Conservation (phyloP, 2,113 vertebrate species). For the Podilymbus podiceps region DNA sequence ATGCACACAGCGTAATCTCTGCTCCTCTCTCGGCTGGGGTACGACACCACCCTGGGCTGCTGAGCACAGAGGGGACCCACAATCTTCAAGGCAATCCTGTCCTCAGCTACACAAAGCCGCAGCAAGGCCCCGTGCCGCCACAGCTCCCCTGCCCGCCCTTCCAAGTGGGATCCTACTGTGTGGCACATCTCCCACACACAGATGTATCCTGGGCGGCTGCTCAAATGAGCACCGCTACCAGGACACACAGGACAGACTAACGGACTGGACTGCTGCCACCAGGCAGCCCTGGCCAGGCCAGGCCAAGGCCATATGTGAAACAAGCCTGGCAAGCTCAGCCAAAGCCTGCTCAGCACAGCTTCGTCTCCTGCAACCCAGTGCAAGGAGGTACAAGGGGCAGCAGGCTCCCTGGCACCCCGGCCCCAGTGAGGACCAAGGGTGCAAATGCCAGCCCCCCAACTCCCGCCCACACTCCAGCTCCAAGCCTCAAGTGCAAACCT, state of each 20-base stretch:
- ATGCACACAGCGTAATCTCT: too few species aligned
- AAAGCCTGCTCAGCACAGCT: not conserved
- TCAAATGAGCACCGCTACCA: not conserved
- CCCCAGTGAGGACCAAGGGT: not conserved
- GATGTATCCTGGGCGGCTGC: not conserved
- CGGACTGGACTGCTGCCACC: not conserved
- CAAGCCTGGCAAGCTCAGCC: not conserved
- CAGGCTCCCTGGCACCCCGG: not conserved
- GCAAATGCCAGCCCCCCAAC: not conserved
- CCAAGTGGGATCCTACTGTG: not conserved
- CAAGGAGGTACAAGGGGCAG: not conserved
- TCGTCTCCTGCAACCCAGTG: not conserved
- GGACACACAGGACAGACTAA: not conserved
- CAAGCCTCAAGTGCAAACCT: not conserved
- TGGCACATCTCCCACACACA: not conserved
- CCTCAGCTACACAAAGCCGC: rapidly evolving
- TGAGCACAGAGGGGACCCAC: not conserved
- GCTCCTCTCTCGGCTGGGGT: not conserved
- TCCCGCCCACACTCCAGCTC: not conserved
- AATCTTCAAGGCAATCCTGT: not conserved
- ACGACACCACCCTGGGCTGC: not conserved
- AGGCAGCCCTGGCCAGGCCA: not conserved
- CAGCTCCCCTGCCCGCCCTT: not conserved
- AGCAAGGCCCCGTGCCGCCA: not conserved
- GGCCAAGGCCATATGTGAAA: not conserved